Evolutionary conservation across 2,797 vertebrate genomes (phyloP).

Genomic region (Meriones psammophilus): DNA sequence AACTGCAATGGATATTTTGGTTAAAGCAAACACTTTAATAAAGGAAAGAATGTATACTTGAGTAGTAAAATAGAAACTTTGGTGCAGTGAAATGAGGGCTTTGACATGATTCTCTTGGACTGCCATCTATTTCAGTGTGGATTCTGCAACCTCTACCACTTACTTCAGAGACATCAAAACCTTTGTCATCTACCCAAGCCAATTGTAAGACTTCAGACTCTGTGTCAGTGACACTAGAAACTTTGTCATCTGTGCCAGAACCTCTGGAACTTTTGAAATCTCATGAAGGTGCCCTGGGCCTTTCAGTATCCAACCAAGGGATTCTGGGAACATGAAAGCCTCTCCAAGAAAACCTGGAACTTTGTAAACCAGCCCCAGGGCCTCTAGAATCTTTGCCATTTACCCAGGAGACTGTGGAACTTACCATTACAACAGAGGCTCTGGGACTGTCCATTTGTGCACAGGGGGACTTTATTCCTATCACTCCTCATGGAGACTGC

Average conservation of each 20-base stretch:
- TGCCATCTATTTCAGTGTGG: background rate
- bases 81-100: no score
- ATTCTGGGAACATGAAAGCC: background rate
- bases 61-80: no score
- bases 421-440: background rate
- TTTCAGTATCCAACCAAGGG: fast-evolving
- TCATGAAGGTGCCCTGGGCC: background rate
- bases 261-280: background rate
- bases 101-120: background rate
- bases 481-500: background rate
- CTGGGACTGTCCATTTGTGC: background rate
- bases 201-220: background rate
- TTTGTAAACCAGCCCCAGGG: background rate
- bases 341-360: background rate
- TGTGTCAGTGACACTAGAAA: background rate
- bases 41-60: no score
- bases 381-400: background rate
- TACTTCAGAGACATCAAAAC: background rate
- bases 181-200: background rate
- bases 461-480: background rate
- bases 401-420: background rate
- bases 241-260: background rate
- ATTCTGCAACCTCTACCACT: background rate
- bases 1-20: no score
- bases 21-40: no score